phyloP scores from a whole-genome alignment of 2,888 invertebrate genomes.

The Mythimna vitellina region DNA sequence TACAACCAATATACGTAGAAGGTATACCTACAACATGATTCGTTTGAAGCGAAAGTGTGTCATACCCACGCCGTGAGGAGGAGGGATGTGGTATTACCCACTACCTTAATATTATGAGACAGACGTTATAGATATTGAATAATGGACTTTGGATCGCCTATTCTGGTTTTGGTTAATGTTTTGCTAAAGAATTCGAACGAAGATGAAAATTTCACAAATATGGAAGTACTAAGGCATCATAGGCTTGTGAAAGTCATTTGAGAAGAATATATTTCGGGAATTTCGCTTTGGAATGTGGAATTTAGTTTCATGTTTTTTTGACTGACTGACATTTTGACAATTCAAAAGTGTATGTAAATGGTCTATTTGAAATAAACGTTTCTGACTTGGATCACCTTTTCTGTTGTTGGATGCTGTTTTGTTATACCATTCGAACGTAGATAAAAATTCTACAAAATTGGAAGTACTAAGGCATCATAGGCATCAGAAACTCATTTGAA shows the following conservation, averaged over 20 bases:
- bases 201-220: background rate
- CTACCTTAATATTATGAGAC: constrained; percentile 57
- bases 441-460: background rate
- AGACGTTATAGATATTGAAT: constrained; percentile 58
- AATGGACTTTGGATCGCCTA: constrained; percentile 34
- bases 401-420: background rate
- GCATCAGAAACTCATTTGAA: background rate
- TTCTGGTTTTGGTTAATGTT: background rate
- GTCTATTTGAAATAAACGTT: constrained; percentile 22
- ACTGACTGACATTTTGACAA: too few relatives aligned
- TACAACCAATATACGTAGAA: constrained; percentile 30
- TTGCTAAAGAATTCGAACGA: too few relatives aligned
- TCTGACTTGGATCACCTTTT: constrained; percentile 6
- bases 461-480: background rate
- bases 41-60: constrained; percentile 82
- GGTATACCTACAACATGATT: constrained; percentile 63
- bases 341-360: too few relatives aligned
- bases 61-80: constrained; percentile 75
- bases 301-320: too few relatives aligned
- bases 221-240: background rate
- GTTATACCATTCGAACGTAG: too few relatives aligned
- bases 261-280: background rate
- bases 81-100: constrained; percentile 77
- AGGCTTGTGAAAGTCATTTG: background rate
- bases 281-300: background rate